Conservation (phyloP, 2,113 vertebrate species). For the Dipodomys merriami region DNA sequence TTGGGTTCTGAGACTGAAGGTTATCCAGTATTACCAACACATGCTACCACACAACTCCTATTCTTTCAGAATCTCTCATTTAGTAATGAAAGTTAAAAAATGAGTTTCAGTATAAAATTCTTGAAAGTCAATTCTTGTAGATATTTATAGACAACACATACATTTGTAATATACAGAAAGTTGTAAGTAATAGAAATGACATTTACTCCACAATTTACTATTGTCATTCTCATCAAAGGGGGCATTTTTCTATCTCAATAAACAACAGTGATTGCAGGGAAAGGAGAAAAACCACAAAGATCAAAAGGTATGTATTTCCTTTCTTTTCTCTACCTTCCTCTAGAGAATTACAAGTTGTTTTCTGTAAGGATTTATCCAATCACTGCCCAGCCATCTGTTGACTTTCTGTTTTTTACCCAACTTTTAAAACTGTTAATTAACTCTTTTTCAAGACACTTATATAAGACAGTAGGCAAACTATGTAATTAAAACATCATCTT, state of each 20-base stretch:
- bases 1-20: background rate
- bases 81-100: slow-evolving; percentile 24
- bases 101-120: slow-evolving; percentile 6
- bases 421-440: slow-evolving; percentile 73
- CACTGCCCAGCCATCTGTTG: slow-evolving; percentile 54
- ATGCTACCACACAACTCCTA: background rate
- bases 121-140: slow-evolving; percentile 11
- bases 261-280: background rate
- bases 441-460: slow-evolving; percentile 65
- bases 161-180: background rate
- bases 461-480: slow-evolving; percentile 60
- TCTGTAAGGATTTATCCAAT: slow-evolving; percentile 45
- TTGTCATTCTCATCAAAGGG: background rate
- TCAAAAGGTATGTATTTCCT: background rate
- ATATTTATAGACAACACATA: background rate
- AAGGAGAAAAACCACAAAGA: background rate
- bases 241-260: background rate
- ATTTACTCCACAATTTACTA: background rate
- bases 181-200: background rate
- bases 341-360: slow-evolving; percentile 17
- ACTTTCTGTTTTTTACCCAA: slow-evolving; percentile 49
- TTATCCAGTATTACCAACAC: background rate
- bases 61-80: slow-evolving; percentile 14
- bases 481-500: slow-evolving; percentile 64
- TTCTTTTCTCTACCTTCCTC: background rate